Evolutionary conservation across 2,797 vertebrate species (phyloP), one percentile per base, ranked within the genome.

Genomic region (Sciaenops ocellatus): DNA sequence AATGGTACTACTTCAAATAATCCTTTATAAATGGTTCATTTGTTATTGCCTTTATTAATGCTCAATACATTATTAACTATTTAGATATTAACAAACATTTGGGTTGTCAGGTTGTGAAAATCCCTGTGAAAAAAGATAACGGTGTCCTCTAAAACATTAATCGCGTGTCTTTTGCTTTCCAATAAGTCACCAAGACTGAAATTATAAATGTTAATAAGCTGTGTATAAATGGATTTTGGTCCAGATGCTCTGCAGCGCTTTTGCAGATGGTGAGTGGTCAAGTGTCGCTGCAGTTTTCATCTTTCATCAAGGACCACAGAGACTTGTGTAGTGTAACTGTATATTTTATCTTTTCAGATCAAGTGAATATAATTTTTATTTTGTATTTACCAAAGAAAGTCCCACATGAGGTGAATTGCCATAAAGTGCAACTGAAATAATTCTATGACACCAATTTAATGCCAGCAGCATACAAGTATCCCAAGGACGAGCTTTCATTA

Each of bases 401-500:
- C 17, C 66, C 30, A 73, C 20, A 64, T 38, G 10, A 57, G n/a
- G 4, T 63, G 46, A 62, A 48, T 63, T 70, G 41, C 28, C 62
- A 62, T 48, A 30, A 74, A 73, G 71, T 8, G 22, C 47, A n/a
- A 57, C 28, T 59, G 51, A 72, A 73, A 50, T 75, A 20, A 71
- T 55, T 69, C 13, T 18, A 59, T 24, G 26, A 79, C 63, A 80
- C 44, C 67, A 4, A 79, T 76, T 30, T 1, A 57, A 65, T 62
- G 24, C 59, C 57, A 73, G 57, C 73, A 62, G 28, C 42, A 52
- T 18, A 60, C 59, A 70, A 63, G 48, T 52, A n/a, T 75, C 65
- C 65, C 59, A 28, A 0, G 22, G 72, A 73, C 55, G 16, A 13
- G 44, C 52, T 79, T 80, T 80, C 38, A 72, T 77, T 79, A 18